Conservation (phyloP, 2,797 vertebrate species). For the Neosalanx taihuensis region DNA sequence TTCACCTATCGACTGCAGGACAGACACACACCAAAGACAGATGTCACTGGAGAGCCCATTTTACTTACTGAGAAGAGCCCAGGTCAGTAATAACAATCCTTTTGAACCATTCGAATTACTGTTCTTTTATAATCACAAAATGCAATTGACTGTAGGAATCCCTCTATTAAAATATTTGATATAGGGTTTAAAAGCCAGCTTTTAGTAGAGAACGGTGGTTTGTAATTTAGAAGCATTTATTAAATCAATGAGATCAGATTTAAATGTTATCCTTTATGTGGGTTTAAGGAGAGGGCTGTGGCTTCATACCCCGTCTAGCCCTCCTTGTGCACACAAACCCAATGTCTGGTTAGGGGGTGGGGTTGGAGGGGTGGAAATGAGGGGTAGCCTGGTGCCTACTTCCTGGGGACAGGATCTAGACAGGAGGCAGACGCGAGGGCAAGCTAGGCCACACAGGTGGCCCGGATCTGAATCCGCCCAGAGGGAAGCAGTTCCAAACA, state of each 20-base stretch:
- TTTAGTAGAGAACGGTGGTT: neutral
- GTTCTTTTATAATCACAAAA: neutral
- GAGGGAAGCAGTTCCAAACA: conserved; percentile 45
- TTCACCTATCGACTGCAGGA: conserved; percentile 74
- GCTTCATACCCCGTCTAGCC: conserved; percentile 10
- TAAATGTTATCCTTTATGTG: neutral
- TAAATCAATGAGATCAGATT: neutral
- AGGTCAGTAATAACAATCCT: conserved; percentile 16
- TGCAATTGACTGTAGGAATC: neutral
- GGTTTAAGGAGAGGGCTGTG: conserved; percentile 9
- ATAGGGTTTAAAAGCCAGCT: neutral
- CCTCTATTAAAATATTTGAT: too few relatives aligned
- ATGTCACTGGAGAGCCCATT: conserved; percentile 24
- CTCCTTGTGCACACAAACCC: conserved; percentile 3
- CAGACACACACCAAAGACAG: conserved; percentile 56
- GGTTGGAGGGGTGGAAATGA: conserved; percentile 20
- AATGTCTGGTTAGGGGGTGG: neutral
- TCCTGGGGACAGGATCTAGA: conserved; percentile 67
- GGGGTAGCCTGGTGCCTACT: conserved; percentile 60
- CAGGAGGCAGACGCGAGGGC: conserved; percentile 69
- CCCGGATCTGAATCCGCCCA: conserved; percentile 63
- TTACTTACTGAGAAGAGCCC: conserved; percentile 42
- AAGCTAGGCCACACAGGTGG: conserved; percentile 68
- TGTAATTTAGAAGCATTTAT: neutral
- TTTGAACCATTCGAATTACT: conserved; percentile 27